Evolutionary conservation across 2,888 invertebrate genomes (phyloP), one percentile per base, ranked within the genome.

Genomic region (Himalopsyche japonica): DNA sequence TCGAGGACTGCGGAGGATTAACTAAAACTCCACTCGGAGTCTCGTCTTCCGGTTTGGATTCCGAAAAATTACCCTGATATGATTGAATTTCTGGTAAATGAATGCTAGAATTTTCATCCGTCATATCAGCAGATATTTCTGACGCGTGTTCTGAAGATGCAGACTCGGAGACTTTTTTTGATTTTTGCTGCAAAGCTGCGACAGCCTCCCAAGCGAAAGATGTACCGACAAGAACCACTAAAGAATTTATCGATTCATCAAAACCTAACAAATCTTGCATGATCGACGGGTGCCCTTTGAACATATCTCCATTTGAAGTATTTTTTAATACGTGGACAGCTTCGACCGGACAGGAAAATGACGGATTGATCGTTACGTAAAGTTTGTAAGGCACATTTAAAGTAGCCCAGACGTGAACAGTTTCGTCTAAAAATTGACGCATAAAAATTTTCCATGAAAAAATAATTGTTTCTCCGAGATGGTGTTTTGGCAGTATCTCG

Each of bases 151-250:
- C 47, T 15, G n/a, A 34, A 76, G 77, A 30, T 18, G 49, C 12
- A 76, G 15, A 32, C 20, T 47, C 43, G 5, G n/a, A n/a, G 32
- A 34, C 24, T 18, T 27, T 70, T 64, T 6, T 10, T 37, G 12
- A 10, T 48, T 43, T 57, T 18, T 81, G 30, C 57, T 89, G 91
- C 91, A 80, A 89, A 88, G 27, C 91, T 90, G 77, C 90, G 89
- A 12, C 92, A 92, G 83, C 87, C 89, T 92, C 91, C 92, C 92
- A 92, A 86, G 91, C 91, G 86, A 89, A 87, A 30, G 89, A 77
- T 86, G 90, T 88, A n/a, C 92, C 92, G 87, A 89, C 89, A 87
- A 92, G 88, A 88, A 92, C 91, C 87, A 91, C 91, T 88, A 91
- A 91, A 84, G 89, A 89, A 80, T 91, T 90, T 90, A 20, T 89